Conservation (phyloP, 2,888 invertebrate species). For the Prosapia bicincta region DNA sequence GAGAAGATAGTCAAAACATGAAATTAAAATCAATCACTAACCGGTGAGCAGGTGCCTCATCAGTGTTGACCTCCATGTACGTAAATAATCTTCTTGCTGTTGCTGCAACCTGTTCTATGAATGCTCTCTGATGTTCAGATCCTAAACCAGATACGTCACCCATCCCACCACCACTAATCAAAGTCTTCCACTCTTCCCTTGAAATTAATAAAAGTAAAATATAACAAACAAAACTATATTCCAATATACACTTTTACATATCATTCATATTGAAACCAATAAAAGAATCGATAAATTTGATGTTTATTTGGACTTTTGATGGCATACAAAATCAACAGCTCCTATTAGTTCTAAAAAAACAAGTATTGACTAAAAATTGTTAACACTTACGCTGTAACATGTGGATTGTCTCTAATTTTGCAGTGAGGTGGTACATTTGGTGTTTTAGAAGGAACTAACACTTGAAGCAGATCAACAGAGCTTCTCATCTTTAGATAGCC, state of each 20-base stretch:
- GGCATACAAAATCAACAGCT: no score
- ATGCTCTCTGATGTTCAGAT: conserved; percentile 73
- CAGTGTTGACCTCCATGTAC: conserved; percentile 72
- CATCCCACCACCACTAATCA: conserved; percentile 44
- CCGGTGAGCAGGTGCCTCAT: conserved; percentile 65
- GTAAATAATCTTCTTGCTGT: conserved; percentile 72
- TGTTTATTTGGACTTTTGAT: no score
- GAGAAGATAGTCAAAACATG: no score
- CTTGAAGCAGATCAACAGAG: conserved; percentile 90
- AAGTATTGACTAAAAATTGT: no score
- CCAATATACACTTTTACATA: no score
- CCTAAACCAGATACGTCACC: not conserved
- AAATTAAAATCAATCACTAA: no score
- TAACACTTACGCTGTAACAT: conserved; percentile 82
- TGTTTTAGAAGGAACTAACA: conserved; percentile 86
- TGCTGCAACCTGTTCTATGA: conserved; percentile 71
- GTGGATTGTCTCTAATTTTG: conserved; percentile 90
- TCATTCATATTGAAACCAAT: no score
- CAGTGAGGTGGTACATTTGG: conserved; percentile 95
- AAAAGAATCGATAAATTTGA: no score
- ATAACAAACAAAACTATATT: no score
- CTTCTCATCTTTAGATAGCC: conserved; percentile 96
- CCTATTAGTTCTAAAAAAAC: no score
- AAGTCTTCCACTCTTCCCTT: conserved; percentile 94
- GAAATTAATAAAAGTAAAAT: conserved; percentile 41